Conservation (phyloP, 2,888 invertebrate species). For the Drosophila ustulata region DNA sequence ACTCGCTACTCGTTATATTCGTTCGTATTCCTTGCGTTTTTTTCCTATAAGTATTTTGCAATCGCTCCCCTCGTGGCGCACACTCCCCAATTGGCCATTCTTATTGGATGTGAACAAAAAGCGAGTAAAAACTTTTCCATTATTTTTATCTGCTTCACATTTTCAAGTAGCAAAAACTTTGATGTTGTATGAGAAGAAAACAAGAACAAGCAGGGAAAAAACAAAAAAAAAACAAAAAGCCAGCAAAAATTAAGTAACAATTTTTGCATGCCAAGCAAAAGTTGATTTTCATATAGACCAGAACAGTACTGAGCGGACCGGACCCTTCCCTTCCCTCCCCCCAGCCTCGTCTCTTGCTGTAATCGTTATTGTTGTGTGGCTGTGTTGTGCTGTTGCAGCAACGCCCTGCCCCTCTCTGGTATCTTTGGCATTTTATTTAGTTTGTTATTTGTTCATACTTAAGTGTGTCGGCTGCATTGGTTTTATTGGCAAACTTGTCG, state of each 20-base stretch:
- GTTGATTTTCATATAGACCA: slow-evolving; percentile 71
- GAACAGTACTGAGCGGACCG: slow-evolving; percentile 12
- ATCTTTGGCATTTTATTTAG: slow-evolving; percentile 78
- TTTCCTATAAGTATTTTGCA: slow-evolving; percentile 19
- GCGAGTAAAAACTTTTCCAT: slow-evolving; percentile 73
- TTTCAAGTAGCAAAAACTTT: slow-evolving; percentile 76
- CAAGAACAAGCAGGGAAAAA: slow-evolving; percentile 40
- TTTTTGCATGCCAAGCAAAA: slow-evolving; percentile 76
- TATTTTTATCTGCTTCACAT: slow-evolving; percentile 81
- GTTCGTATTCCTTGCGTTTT: slow-evolving; percentile 34
- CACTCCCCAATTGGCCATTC: slow-evolving; percentile 16
- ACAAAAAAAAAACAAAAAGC: slow-evolving; percentile 52
- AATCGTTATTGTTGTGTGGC: slow-evolving; percentile 65
- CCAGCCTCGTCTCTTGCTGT: slow-evolving; percentile 15
- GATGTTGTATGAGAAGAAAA: slow-evolving; percentile 61
- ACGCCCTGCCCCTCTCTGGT: slow-evolving; percentile 56
- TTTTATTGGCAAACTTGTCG: slow-evolving; percentile 81
- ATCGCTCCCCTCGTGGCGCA: not conserved
- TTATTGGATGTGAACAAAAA: slow-evolving; percentile 51
- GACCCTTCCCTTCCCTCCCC: slow-evolving; percentile 5
- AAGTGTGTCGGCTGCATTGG: slow-evolving; percentile 79
- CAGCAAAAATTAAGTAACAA: slow-evolving; percentile 78
- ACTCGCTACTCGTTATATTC: slow-evolving; percentile 41
- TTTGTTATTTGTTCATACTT: slow-evolving; percentile 81
- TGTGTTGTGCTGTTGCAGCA: slow-evolving; percentile 19